Base-by-base conservation (phyloP, 2,888 invertebrate species). In the Tridacna gigas region DNA sequence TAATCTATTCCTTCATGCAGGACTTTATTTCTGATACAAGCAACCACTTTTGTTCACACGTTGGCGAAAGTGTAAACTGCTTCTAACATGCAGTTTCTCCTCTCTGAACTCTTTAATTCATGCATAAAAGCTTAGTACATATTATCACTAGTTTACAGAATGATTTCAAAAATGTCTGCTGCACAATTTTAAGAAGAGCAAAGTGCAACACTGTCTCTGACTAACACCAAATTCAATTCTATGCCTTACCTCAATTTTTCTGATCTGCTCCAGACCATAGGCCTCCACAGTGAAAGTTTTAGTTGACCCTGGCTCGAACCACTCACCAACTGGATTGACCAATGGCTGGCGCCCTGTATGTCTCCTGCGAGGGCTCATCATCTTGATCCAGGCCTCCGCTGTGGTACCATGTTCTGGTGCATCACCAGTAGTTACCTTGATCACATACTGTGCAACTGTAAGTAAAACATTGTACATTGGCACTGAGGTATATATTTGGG, bases 321-420 rank as follows among this genome's bases (percentile, higher is more conserved):
- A 71, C 18, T 71, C 51, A 7, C 71, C 71, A 4, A 5, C 51
- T 15, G 22, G 20, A 0, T 47, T 18, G 51, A 25, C 26, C 9
- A 71, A 25, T 20, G 48, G 71, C 71, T 71, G 71, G 48, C 71
- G 48, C 51, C 71, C 71, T 71, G 71, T 71, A 51, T 71, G 71
- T 25, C 51, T 48, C 71, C 71, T 71, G 25, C 71, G 71, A 22
- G 71, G 71, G 18, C 71, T 71, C 71, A 71, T 71, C 71, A 71
- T 71, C 47, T 71, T 71, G 47, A 71, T 71, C 48, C 51, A 71
- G 13, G 26, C 71, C n/a, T 71, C 12, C 51, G 71, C 71, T 51
- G 48, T 71, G 25, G 71, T 71, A 26, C 71, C 71, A 51, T 71
- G 51, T n/a, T 71, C 51, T 15, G 47, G 25, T 9, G 48, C 51